These are phyloP conservation scores for Trissolcus brochymenae DNA, from an alignment of 2,888 invertebrate genomes.

Conservation along the genomic window DNA sequence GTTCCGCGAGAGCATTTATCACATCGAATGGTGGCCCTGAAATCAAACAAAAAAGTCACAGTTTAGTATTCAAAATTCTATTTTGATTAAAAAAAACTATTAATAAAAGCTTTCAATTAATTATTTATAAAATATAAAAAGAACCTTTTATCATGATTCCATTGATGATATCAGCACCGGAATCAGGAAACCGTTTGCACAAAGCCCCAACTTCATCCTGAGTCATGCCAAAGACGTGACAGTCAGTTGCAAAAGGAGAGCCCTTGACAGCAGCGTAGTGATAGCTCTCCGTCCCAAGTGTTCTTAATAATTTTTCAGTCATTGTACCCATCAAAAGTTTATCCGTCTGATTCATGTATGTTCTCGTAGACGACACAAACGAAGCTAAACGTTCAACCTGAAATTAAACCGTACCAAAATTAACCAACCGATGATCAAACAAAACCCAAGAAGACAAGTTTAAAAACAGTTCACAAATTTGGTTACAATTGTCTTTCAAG, in stretches of 20 bases:
- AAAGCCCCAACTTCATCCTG: conserved; percentile 84
- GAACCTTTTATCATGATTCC: conserved; percentile 83
- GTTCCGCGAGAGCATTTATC: conserved; percentile 85
- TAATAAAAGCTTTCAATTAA: neutral
- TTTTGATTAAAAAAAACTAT: too few relatives aligned
- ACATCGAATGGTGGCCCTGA: conserved; percentile 82
- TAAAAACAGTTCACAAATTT: too few relatives aligned
- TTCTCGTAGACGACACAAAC: neutral
- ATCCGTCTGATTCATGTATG: conserved; percentile 23
- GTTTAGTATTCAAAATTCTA: neutral
- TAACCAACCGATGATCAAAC: too few relatives aligned
- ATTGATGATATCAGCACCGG: conserved; percentile 82
- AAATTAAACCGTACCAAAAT: conserved; percentile 18
- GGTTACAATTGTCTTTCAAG: too few relatives aligned
- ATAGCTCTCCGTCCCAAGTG: conserved; percentile 78
- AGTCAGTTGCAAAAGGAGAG: conserved; percentile 85
- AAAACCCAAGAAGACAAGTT: too few relatives aligned
- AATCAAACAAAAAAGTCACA: conserved; percentile 60
- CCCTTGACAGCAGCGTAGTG: conserved; percentile 88
- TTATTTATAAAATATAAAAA: neutral
- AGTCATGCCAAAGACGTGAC: conserved; percentile 86
- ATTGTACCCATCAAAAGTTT: conserved; percentile 45
- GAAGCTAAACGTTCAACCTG: conserved; percentile 33
- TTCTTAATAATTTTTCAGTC: conserved; percentile 69
- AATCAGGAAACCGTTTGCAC: conserved; percentile 82